A percentile compares a stretch with the other conserved stretches of the same genome.
phyloP scores from a whole-genome alignment of 2,888 invertebrate species.

The Platycnemis pennipes region DNA sequence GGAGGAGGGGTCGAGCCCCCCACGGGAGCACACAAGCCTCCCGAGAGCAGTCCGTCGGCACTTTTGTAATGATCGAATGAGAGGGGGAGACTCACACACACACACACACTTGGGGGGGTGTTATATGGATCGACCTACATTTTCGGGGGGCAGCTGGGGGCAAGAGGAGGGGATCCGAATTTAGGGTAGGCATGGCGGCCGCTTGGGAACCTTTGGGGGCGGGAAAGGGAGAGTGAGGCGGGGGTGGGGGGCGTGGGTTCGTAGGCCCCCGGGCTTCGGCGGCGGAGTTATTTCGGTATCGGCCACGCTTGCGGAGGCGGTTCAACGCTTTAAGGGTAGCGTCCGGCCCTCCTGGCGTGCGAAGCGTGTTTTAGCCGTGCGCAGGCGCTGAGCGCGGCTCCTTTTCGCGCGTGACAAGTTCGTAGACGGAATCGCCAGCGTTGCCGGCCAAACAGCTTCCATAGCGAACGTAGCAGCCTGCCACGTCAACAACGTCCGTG shows the following conservation, averaged over 20 bases:
- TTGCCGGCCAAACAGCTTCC: too few relatives aligned
- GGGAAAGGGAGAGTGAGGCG: conserved; percentile 5
- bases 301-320: conserved; percentile 14
- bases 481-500: too few relatives aligned
- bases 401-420: too few relatives aligned
- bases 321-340: background rate
- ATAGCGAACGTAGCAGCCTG: too few relatives aligned
- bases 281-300: conserved; percentile 53
- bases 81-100: background rate
- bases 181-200: conserved; percentile 4
- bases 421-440: too few relatives aligned
- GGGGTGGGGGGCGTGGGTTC: background rate
- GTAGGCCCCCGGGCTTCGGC: conserved; percentile 28
- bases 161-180: conserved; percentile 10
- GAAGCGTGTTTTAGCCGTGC: too few relatives aligned
- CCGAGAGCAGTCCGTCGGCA: background rate
- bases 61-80: conserved; percentile 22
- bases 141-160: background rate
- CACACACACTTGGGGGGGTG: background rate
- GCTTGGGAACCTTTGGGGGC: background rate
- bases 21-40: too few relatives aligned
- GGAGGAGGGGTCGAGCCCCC: background rate
- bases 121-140: conserved; percentile 63
- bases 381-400: too few relatives aligned
- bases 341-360: background rate